These are phyloP conservation scores for Zaprionus tsacasi DNA, from an alignment of 1,140 invertebrate genomes.

Conservation along the genomic window DNA sequence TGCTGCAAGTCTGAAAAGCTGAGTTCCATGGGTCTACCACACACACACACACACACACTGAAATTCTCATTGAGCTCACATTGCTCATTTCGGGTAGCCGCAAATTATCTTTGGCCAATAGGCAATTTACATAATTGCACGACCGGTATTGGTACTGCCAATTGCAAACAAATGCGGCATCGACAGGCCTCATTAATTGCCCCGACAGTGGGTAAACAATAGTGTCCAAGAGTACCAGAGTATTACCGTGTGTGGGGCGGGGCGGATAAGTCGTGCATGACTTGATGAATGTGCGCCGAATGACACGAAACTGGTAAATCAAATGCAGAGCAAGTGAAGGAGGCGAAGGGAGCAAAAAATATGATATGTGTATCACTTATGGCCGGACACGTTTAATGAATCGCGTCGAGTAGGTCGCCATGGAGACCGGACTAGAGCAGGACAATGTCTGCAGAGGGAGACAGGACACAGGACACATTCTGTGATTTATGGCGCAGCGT, in stretches of 20 bases:
- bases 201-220: conserved; percentile 1
- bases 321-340: conserved; percentile 1
- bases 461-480: background rate
- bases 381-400: conserved; percentile 38
- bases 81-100: background rate
- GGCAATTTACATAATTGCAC: conserved; percentile 32
- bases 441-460: background rate
- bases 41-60: too few species aligned
- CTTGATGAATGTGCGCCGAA: conserved; percentile 31
- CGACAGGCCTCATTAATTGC: conserved; percentile 1
- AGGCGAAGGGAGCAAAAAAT: background rate
- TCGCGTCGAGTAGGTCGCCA: conserved; percentile 27
- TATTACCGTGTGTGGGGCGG: too few species aligned
- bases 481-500: conserved; percentile 5
- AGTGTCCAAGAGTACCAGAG: background rate
- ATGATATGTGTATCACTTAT: conserved; percentile 25
- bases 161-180: conserved; percentile 3
- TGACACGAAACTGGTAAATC: conserved; percentile 11
- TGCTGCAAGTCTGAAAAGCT: background rate
- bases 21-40: background rate
- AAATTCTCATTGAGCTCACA: background rate
- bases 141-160: conserved; percentile 1
- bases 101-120: background rate
- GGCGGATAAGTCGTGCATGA: background rate
- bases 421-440: background rate